Evolutionary conservation across 2,888 invertebrate species (phyloP), one percentile per base, ranked within the genome.

Genomic region (Meandrusa payeni): DNA sequence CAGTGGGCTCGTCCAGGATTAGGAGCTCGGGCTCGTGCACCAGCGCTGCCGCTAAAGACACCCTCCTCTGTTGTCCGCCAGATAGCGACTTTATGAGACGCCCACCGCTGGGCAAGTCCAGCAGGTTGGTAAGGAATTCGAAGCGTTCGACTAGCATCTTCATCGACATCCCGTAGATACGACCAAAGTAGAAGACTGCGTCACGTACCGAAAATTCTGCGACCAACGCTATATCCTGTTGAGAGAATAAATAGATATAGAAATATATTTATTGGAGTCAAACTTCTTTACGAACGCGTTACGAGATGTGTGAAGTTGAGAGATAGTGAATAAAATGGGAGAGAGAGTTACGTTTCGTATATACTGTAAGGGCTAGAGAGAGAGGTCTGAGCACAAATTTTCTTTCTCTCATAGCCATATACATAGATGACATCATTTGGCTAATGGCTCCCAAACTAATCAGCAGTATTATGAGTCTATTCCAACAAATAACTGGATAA

Each of bases 1-100:
- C 97, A 0, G 97, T 97, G 0, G 97, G 97, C 68, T 97, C 97
- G 64, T 97, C 97, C 59, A 97, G 77, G 47, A 97, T 96, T 15
- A 97, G 83, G 17, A 97, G 76, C 69, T 96, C 94, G 0, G 97
- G 97, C 55, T 93, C 94, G 64, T 97, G 97, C 0, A 97, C 91
- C 64, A 97, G 80, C 0, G 97, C 95, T 2, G 94, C 95, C 0
- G 97, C 96, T 52, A 97, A 91, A 0, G 97, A 97, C 0, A 97
- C 93, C 37, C 97, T 87, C 47, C 97, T 86, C 76, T 96, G 95
- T 72, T 97, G 97, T 0, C 97, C 97, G 3, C 97, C 97, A 55
- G 96, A 96, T 62, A 93, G 89, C 46, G 92, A 85, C 63, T 92
- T 93, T 42, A 97, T 75, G 5, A 83, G 65, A 68, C 69, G 90